Base-by-base conservation (phyloP, 2,797 vertebrate genomes). In the Odontamblyopus rebecca region DNA sequence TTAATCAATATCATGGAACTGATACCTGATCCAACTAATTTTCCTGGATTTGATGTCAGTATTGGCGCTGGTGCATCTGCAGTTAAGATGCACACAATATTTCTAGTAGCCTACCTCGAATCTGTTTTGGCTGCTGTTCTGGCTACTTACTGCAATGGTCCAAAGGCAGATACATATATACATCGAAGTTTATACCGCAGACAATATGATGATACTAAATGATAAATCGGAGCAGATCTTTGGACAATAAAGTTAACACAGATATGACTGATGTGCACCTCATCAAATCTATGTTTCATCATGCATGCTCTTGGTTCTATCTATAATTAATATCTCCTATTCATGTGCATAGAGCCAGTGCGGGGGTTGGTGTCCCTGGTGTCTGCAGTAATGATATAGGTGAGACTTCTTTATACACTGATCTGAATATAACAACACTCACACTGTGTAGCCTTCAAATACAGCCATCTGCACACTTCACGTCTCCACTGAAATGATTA, bases 311-410 rank as follows among this genome's bases (percentile, higher is more conserved):
- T 26, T 48, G 38, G 54, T 63, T 76, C 38, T 53, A 68, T 23
- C 26, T 32, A 57, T 70, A 61, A 77, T 68, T 54, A 64, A 67
- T 66, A 71, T 68, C 54, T 70, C 53, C 68, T 72, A 57, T 76
- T 56, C 50, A 44, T 67, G 61, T n/a, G 67, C 69, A 59, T 72
- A 63, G 16, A 61, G 32, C 30, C 16, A 70, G 26, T n/a, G 41
- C 30, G 19, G 59, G 56, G 48, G 32, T 35, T 13, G 0, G 44
- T 48, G 13, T 16, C 13, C 44, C 44, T 48, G 44, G 13, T 69
- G 57, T 18, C 48, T 27, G 64, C 29, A 35, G 35, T 59, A 27
- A 59, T 11, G 9, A 64, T 67, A 13, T 41, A 68, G 67, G 63
- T 70, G 15, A 70, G 35, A 67, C 27, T 69, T 69, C 27, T 8